These are phyloP conservation scores for Donacobius atricapilla DNA, from an alignment of 2,113 vertebrate species.

Conservation along the genomic window DNA sequence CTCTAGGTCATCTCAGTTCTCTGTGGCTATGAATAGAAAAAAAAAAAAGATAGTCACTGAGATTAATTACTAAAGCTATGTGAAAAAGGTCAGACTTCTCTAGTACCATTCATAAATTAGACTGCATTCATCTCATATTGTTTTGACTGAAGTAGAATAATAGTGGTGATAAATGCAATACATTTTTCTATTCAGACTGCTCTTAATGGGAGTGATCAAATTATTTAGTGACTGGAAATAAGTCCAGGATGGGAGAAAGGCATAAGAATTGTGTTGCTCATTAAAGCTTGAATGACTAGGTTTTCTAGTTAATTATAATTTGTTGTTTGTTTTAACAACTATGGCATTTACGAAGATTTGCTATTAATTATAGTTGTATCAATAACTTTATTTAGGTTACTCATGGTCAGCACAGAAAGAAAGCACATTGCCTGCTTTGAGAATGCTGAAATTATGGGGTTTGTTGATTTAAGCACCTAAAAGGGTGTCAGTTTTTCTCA, in stretches of 20 bases:
- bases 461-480: neutral
- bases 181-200: neutral
- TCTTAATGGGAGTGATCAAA: neutral
- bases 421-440: neutral
- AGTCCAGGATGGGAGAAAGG: neutral
- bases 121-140: neutral
- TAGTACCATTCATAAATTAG: neutral
- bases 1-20: neutral
- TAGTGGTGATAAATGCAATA: neutral
- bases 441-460: neutral
- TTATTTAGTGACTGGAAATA: neutral
- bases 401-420: neutral
- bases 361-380: neutral
- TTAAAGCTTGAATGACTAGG: neutral
- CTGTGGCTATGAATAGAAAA: neutral
- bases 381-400: neutral
- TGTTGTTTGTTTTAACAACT: neutral
- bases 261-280: neutral
- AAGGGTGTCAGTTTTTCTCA: neutral
- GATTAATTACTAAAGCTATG: neutral
- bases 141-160: neutral
- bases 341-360: neutral
- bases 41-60: neutral
- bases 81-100: neutral
- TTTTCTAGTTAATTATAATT: neutral